Conservation (phyloP, 2,113 vertebrate species). For the Oceanites oceanicus region DNA sequence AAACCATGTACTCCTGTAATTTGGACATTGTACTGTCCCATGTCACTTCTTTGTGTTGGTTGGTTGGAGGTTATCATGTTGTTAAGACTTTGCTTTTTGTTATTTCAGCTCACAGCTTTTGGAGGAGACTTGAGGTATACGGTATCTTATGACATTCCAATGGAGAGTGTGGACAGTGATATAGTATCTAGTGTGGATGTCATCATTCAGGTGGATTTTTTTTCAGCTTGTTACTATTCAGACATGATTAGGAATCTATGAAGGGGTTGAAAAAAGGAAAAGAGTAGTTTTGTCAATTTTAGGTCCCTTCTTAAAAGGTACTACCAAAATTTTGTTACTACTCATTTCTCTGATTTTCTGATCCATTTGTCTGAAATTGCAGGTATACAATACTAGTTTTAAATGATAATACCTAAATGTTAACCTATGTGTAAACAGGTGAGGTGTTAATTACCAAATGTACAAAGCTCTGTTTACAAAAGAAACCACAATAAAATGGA, state of each 20-base stretch:
- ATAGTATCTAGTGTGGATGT: constrained; percentile 76
- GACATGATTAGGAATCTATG: neutral
- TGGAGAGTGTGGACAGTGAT: constrained; percentile 73
- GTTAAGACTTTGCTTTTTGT: neutral
- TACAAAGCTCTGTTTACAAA: neutral
- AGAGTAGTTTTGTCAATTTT: neutral
- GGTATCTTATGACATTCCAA: constrained; percentile 77
- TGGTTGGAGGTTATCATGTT: neutral
- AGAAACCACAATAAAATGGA: neutral
- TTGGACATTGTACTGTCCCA: neutral
- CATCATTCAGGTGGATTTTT: constrained; percentile 79
- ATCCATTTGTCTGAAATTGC: neutral
- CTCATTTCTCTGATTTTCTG: neutral
- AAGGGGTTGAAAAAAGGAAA: neutral
- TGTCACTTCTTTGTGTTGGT: neutral
- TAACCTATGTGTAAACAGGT: neutral
- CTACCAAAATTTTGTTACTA: neutral
- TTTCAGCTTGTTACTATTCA: neutral
- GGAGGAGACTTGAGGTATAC: constrained; percentile 83
- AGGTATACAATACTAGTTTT: neutral
- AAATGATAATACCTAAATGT: neutral
- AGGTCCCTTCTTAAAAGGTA: neutral
- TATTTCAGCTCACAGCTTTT: constrained; percentile 80
- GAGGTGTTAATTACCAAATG: neutral
- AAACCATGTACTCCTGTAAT: neutral